These are phyloP conservation scores for Flabesymbios commensalis DNA, from an alignment of 2,888 invertebrate species.

Conservation along the genomic window DNA sequence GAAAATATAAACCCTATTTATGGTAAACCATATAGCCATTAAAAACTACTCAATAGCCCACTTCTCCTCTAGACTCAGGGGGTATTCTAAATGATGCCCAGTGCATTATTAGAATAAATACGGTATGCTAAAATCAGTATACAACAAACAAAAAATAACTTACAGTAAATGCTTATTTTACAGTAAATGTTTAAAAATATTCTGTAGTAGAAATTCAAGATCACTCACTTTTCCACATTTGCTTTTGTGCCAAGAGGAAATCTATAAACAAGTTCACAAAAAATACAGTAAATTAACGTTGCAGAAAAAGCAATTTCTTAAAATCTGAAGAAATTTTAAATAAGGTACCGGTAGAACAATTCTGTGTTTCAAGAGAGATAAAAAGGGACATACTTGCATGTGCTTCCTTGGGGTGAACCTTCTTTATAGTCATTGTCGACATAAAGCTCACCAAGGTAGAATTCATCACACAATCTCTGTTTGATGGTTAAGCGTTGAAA, in stretches of 20 bases:
- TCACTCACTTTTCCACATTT: slow-evolving; percentile 55
- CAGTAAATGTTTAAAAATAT: not conserved
- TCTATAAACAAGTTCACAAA: no score
- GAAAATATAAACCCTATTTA: no score
- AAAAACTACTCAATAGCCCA: no score
- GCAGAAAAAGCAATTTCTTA: slow-evolving; percentile 20
- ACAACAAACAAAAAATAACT: not conserved
- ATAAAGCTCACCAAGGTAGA: slow-evolving; percentile 87
- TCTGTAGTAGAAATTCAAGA: not conserved
- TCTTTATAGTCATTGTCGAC: slow-evolving; percentile 83
- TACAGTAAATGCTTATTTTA: not conserved
- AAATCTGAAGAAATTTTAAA: no score
- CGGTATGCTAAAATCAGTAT: no score
- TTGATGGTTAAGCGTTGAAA: slow-evolving; percentile 85
- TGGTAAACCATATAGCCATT: no score
- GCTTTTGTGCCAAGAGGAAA: slow-evolving; percentile 55
- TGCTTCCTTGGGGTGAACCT: slow-evolving; percentile 75
- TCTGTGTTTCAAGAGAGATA: no score
- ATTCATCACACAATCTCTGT: slow-evolving; percentile 84
- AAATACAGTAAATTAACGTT: no score
- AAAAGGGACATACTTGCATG: slow-evolving; percentile 75
- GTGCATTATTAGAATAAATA: no score
- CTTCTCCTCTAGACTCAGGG: no score
- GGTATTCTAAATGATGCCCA: no score
- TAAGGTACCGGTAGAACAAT: no score